A percentile compares a stretch with the other conserved stretches of the same genome.
Evolutionary conservation across 2,888 invertebrate species (phyloP).

Genomic region (Lasioglossum villosulum): DNA sequence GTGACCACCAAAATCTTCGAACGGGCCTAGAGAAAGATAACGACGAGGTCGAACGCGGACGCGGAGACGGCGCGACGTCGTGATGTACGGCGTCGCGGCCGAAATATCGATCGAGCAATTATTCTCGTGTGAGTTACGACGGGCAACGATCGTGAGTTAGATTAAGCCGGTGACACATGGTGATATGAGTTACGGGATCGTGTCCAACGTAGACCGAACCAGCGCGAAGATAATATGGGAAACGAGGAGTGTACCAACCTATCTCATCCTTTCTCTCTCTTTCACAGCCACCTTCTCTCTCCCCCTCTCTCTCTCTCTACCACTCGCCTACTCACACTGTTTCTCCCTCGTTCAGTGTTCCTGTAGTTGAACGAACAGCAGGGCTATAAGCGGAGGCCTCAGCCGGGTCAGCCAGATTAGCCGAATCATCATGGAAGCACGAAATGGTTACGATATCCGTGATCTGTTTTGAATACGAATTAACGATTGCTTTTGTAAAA

Average conservation of each 20-base stretch:
- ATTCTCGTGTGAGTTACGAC: slow-evolving; percentile 81
- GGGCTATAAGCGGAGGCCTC: slow-evolving; percentile 54
- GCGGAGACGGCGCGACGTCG: slow-evolving; percentile 46
- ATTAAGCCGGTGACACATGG: slow-evolving; percentile 81
- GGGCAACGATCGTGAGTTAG: slow-evolving; percentile 80
- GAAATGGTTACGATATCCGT: slow-evolving; percentile 52
- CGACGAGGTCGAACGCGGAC: slow-evolving; percentile 27
- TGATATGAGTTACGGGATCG: slow-evolving; percentile 80
- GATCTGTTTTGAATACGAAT: slow-evolving; percentile 68
- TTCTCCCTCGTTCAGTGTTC: slow-evolving; percentile 45
- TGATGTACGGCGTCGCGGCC: slow-evolving; percentile 74
- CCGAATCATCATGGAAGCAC: slow-evolving; percentile 62
- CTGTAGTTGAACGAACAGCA: slow-evolving; percentile 38
- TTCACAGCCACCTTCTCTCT: slow-evolving; percentile 14
- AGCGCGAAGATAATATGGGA: slow-evolving; percentile 65
- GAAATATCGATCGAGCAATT: slow-evolving; percentile 81
- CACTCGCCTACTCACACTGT: neutral
- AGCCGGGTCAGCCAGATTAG: slow-evolving; percentile 63
- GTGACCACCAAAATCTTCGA: slow-evolving; percentile 23
- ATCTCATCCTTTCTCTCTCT: slow-evolving; percentile 60
- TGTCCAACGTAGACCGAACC: slow-evolving; percentile 62
- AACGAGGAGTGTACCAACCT: slow-evolving; percentile 60
- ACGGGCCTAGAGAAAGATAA: slow-evolving; percentile 42
- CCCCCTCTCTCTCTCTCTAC: neutral
- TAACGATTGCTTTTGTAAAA: slow-evolving; percentile 60